Evolutionary conservation across 2,797 vertebrate genomes (phyloP), one percentile per base, ranked within the genome.

Genomic region (Naso thynnoides): DNA sequence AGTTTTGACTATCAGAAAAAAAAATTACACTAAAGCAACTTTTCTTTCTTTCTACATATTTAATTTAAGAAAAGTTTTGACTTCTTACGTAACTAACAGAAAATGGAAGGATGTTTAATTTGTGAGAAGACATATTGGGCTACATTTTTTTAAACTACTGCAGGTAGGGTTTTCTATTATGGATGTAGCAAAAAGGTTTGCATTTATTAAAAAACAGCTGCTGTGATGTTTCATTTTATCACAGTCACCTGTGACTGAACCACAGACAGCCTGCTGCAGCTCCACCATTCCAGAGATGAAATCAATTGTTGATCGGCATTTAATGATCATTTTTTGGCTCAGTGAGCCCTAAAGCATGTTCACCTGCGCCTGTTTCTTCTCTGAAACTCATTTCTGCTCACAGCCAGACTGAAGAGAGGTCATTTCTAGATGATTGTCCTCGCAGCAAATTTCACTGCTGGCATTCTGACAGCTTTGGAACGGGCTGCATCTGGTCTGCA

Each of bases 211-310:
- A 47, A 73, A 73, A 24, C 16, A 3, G 13, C 50, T 0, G 5
- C 49, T 19, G 49, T 15, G 23, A 42, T 24, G 53, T 65, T 77
- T 69, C 68, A 56, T 65, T 82, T 73, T 57, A 81, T 31, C 49
- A 73, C 65, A 57, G 63, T 80, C 76, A 75, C 61, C 74, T 70
- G 79, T 19, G 36, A 70, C 36, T 14, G 23, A 71, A 66, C 58
- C 83, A 73, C 86, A 85, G 76, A 86, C 64, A 56, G 85, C 54
- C 58, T 65, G 78, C 63, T 70, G 60, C 61, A 59, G 68, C 66
- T 81, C 52, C 19, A 52, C 4, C 45, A 77, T 72, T 59, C 65
- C 62, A 36, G 29, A 65, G 52, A 81, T 24, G 24, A 84, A 82
- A 48, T 71, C n/a, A 67, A 26, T 36, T 52, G 50, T 66, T 27